Evolutionary conservation across 1,140 invertebrate species (phyloP), one percentile per base, ranked within the genome.

Genomic region (Nautilus pompilius): DNA sequence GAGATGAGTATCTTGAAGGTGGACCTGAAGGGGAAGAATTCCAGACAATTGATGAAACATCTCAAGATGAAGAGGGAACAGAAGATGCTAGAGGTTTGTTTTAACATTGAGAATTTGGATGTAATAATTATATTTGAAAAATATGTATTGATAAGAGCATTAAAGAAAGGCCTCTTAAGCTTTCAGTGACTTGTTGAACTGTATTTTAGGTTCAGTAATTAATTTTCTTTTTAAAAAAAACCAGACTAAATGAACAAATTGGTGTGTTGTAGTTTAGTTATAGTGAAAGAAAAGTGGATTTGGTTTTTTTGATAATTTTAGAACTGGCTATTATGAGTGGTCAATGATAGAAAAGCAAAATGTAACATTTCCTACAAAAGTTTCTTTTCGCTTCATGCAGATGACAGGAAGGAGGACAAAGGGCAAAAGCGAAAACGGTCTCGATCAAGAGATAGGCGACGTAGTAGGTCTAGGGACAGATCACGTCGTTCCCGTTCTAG

Each of bases 11-110:
- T 26, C n/a, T 13, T 5, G 22, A 41, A n/a, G 30, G 24, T 4
- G 32, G 20, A 32, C 56, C 56, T 22, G 56, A 41, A 22, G 68
- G 63, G n/a, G 66, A 68, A 55, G 71, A 73, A 51, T 73, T 69
- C 41, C 57, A 66, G 63, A 70, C 69, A 54, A 72, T 74, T 55
- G 72, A 73, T 63, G 62, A 75, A 67, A 62, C 64, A 13, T 62
- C 68, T 51, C 63, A 70, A 57, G 70, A 75, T 65, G 69, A 74
- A 58, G 60, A 66, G 20, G 65, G 61, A 20, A 57, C 17, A 26
- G 54, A 33, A 41, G 32, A 46, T 15, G 17, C 32, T 6, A 58
- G 41, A 58, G 32, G 56, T 58, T 5, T 36, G 49, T 1, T 17
- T 49, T 1, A 10, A 28, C 24, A 20, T 46, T n/a, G n/a, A n/a